phyloP scores from a whole-genome alignment of 2,797 vertebrate species.

The Salmo trutta region DNA sequence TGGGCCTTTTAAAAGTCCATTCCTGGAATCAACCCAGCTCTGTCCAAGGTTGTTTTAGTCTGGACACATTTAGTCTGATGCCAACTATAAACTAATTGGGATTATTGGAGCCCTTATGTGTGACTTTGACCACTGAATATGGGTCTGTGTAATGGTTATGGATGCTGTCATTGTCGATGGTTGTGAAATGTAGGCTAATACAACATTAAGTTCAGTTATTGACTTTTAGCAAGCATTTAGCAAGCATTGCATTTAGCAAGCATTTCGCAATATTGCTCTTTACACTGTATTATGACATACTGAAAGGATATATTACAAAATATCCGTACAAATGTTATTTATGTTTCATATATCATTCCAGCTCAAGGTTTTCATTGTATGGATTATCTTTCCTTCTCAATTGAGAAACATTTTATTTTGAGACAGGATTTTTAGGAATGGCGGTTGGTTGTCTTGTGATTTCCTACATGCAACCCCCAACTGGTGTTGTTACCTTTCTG shows the following conservation, averaged over 20 bases:
- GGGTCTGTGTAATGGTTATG: neutral
- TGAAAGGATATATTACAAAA: neutral
- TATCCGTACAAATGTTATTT: neutral
- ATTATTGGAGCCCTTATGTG: neutral
- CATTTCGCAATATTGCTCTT: neutral
- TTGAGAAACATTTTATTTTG: neutral
- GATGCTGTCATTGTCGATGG: neutral
- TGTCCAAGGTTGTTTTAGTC: neutral
- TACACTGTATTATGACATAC: neutral
- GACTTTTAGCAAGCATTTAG: neutral
- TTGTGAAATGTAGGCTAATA: neutral
- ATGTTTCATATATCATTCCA: neutral
- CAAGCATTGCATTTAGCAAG: neutral
- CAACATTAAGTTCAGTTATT: too few relatives aligned
- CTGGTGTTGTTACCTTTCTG: slow-evolving; percentile 59
- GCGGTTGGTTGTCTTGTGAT: slow-evolving; percentile 31
- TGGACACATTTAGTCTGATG: neutral
- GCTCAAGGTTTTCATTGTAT: neutral
- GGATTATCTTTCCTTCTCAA: neutral
- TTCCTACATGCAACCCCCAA: slow-evolving; percentile 16
- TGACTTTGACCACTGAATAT: neutral
- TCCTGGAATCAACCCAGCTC: neutral
- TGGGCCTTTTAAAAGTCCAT: slow-evolving; percentile 13
- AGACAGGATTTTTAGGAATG: slow-evolving; percentile 18
- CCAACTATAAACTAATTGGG: neutral